Conservation (phyloP, 2,113 vertebrate genomes). For the Triplophysa siluroides region DNA sequence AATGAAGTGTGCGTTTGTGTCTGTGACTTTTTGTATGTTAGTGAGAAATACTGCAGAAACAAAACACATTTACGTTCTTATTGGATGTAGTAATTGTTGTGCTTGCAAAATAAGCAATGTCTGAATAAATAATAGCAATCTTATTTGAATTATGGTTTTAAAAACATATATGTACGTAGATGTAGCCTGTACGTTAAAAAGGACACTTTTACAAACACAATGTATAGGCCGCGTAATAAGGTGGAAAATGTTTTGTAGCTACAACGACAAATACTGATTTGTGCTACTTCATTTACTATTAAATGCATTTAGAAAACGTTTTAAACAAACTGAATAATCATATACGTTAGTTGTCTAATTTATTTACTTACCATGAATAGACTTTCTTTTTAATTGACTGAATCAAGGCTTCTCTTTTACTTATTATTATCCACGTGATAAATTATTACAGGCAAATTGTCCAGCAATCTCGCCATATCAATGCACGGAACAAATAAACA, state of each 20-base stretch:
- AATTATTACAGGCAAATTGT: neutral
- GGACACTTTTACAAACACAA: neutral
- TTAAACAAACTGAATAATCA: neutral
- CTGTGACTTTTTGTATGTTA: constrained; percentile 4
- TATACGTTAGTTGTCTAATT: too few species aligned
- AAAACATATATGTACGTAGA: too few species aligned
- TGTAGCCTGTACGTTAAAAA: neutral
- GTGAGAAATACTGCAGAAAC: constrained; percentile 13
- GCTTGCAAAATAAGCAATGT: neutral
- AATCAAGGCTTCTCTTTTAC: neutral
- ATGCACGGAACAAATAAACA: neutral
- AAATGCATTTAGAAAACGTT: neutral
- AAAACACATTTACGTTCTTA: neutral
- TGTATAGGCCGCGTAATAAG: too few species aligned
- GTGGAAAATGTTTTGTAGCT: too few species aligned
- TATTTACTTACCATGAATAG: too few species aligned
- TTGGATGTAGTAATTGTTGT: neutral
- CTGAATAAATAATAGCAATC: too few species aligned
- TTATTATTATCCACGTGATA: too few species aligned
- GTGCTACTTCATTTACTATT: neutral
- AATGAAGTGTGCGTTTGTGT: constrained; percentile 3
- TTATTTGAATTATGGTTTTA: too few species aligned
- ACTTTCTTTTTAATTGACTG: neutral
- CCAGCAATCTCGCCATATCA: neutral
- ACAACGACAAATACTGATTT: too few species aligned